Base-by-base conservation (phyloP, 2,888 invertebrate genomes). In the Lymantria monacha region DNA sequence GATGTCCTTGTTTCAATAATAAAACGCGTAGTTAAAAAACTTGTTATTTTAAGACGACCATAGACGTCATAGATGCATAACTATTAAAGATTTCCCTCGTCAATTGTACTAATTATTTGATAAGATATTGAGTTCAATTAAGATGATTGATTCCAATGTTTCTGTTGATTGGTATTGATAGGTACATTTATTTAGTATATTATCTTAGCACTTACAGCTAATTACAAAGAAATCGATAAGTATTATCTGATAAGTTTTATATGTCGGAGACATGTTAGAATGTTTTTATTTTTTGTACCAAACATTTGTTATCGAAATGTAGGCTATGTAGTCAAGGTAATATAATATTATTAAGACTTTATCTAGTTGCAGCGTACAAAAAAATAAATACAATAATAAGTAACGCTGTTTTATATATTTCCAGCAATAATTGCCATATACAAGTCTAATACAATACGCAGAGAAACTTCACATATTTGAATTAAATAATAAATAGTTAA, bases 111-210 rank as follows among this genome's bases (percentile, higher is more conserved):
- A 49, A 63, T 61, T 57, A 60, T 51, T 43, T 49, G 57, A 66
- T 68, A 59, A 61, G 51, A 68, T 60, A 52, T 59, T 64, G 61
- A 49, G 58, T 63, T 58, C 54, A 63, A 66, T 69, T 63, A 61
- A 48, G 52, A 53, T 57, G 53, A 66, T 74, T 69, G 59, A 56
- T 66, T 54, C 46, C 42, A 57, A 70, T 68, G 66, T 71, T 53
- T 63, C 60, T 53, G 60, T 67, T 60, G 53, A 67, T 70, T 66
- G 55, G 50, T 48, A n/a, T 47, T 41, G 51, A 61, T 58, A 53
- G 46, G 49, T 55, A 47, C 40, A 48, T 51, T 56, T 49, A 51
- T 57, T 11, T 54, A 50, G 37, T 46, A 46, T 61, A 61, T 63
- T 41, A 40, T 48, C 42, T 48, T 46, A 55, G 46, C 9, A 49